Evolutionary conservation across 2,113 vertebrate species (phyloP).

Genomic region (Caranx ignobilis): DNA sequence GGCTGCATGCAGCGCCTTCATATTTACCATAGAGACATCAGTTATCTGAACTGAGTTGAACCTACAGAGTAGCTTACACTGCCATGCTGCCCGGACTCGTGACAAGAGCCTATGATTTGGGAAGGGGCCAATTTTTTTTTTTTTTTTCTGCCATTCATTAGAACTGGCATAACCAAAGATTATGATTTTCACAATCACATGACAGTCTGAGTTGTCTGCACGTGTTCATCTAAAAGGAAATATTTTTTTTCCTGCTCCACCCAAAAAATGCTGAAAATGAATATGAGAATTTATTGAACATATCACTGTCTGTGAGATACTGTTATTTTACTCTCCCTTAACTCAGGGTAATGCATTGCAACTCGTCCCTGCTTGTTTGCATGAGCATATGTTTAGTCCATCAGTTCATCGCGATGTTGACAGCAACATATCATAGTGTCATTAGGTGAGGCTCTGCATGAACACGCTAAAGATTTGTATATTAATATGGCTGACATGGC

Average conservation of each 20-base stretch:
- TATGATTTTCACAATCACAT: background rate
- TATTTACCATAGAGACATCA: background rate
- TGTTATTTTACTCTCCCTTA: background rate
- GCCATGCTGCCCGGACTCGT: background rate
- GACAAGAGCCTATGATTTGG: constrained; percentile 15
- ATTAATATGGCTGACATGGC: no score
- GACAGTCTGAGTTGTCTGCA: background rate
- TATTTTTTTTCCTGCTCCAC: background rate
- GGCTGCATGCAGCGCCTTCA: background rate
- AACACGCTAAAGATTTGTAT: no score
- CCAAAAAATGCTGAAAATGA: background rate
- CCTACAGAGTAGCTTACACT: background rate
- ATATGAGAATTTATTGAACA: background rate
- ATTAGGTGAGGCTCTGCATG: no score
- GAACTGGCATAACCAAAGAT: background rate
- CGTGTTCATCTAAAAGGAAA: background rate
- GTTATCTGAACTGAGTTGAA: constrained; percentile 6
- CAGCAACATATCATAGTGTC: no score
- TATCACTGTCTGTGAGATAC: no score
- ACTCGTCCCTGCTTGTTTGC: background rate
- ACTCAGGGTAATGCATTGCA: background rate
- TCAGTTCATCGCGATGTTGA: background rate
- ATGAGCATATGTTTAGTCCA: background rate
- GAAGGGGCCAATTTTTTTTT: background rate
- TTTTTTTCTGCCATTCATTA: background rate